Base-by-base conservation (phyloP, 2,113 vertebrate genomes). In the Sisor rabdophorus region DNA sequence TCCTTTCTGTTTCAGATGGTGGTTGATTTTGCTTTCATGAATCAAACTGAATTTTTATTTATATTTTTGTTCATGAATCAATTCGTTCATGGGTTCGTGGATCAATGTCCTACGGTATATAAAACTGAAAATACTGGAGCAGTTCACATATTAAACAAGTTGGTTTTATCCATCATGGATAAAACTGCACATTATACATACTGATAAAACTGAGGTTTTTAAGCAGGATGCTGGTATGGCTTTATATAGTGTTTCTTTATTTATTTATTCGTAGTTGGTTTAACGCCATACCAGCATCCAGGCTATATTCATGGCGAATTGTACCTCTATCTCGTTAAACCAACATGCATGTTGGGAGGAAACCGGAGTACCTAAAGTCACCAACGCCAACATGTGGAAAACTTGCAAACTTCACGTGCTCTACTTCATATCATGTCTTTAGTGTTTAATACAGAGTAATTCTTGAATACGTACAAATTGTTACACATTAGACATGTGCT, bases 151-250 rank as follows among this genome's bases (percentile, higher is more conserved):
- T 40, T 44, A 9, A 16, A 47, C 44, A 36, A 20, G 40, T 30
- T 36, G 16, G 48, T 15, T n/a, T 47, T 19, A 48, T 59, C 15
- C 53, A 5, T 48, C 4, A 26, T 32, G 36, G 53, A 40, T 13
- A n/a, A n/a, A n/a, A 20, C 26, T 61, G 58, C 20, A 26, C 75
- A 44, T 55, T 56, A 26, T 67, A 76, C 64, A 77, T 53, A 61
- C 67, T 53, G 47, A 70, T 60, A 4, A 70, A 70, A n/a, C 11
- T 36, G 32, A 36, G 17, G 28, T 17, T 36, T 32, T 36, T 20
- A 19, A 4, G 60, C 36, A 36, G 6, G 10, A 58, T 7, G 7
- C 24, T 10, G 32, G 32, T 7, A 36, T n/a, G n/a, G n/a, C n/a
- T n/a, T n/a, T n/a, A n/a, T n/a, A n/a, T n/a, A n/a, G n/a, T n/a